Percentiles rank a stretch among this genome's conserved stretches.
Evolutionary conservation across 1,140 invertebrate species (phyloP).

Genomic region (Armadillidium nasatum): DNA sequence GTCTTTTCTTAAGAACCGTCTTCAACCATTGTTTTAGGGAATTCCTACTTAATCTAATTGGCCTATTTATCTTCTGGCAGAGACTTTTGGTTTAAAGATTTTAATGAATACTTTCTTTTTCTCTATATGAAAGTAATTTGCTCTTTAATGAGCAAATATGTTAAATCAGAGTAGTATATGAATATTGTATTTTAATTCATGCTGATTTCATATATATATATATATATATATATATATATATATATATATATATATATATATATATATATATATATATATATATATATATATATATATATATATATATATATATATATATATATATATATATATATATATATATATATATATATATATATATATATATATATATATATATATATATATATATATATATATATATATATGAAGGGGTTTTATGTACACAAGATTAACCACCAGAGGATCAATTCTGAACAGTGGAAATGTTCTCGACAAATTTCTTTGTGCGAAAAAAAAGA

Average conservation of each 20-base stretch:
- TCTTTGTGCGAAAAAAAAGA: neutral
- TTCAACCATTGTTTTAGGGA: neutral
- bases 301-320: conserved; percentile 16
- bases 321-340: too few species aligned
- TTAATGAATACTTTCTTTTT: too few species aligned
- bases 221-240: conserved; percentile 6
- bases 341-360: too few species aligned
- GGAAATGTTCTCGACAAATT: conserved; percentile 26
- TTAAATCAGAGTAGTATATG: too few species aligned
- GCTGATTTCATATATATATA: neutral
- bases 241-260: conserved; percentile 6
- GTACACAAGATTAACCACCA: neutral
- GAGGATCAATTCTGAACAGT: neutral
- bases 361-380: too few species aligned
- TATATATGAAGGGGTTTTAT: conserved; percentile 1
- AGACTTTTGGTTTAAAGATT: neutral
- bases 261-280: conserved; percentile 6
- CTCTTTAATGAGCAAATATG: too few species aligned
- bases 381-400: conserved; percentile 23
- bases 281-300: neutral
- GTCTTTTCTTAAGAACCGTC: neutral
- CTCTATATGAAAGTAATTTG: too few species aligned
- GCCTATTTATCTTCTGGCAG: neutral
- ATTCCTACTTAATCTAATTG: neutral
- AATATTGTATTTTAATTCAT: neutral